Conservation (phyloP, 2,797 vertebrate genomes). For the Leuciscus waleckii region DNA sequence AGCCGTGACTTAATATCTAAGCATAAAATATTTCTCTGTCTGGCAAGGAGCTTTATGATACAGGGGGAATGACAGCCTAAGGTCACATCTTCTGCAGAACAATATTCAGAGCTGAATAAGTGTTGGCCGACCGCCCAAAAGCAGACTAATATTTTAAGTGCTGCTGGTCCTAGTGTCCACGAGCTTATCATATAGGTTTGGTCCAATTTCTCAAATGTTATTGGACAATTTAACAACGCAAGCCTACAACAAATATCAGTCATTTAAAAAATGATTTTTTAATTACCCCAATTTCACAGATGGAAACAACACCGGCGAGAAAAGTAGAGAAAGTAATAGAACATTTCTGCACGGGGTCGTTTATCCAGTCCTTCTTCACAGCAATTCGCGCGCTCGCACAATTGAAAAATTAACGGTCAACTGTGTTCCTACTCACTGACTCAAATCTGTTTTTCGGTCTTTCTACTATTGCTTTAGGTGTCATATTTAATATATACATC, state of each 20-base stretch:
- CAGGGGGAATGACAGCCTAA: constrained; percentile 49
- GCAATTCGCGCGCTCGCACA: not conserved
- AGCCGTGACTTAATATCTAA: not conserved
- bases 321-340: not conserved
- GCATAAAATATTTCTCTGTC: constrained; percentile 4
- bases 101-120: constrained; percentile 50
- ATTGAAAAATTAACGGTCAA: not conserved
- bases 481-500: not conserved
- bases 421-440: no score
- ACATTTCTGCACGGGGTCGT: not conserved
- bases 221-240: not conserved
- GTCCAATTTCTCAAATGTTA: not conserved
- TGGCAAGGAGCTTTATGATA: constrained; percentile 16
- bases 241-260: not conserved
- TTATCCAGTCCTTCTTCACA: not conserved
- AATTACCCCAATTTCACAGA: not conserved
- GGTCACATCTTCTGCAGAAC: constrained; percentile 51
- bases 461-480: not conserved
- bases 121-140: constrained; percentile 41
- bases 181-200: not conserved
- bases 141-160: constrained; percentile 47
- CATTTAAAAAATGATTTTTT: not conserved
- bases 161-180: constrained; percentile 1
- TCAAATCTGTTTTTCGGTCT: no score
- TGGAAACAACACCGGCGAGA: not conserved